Conservation (phyloP, 2,888 invertebrate species). For the Ornithoptera priamus region DNA sequence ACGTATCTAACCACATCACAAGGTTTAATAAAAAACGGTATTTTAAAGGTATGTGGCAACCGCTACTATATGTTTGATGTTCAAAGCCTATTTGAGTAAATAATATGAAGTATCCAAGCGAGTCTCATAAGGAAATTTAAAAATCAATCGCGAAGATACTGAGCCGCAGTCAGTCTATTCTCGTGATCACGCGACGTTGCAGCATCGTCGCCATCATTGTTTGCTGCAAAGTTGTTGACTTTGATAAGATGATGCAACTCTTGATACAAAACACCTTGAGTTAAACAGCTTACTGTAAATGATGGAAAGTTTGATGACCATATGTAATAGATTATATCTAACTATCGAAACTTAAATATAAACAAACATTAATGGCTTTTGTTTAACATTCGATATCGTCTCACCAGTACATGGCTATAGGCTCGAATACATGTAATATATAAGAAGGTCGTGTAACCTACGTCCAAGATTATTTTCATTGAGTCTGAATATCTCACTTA, state of each 20-base stretch:
- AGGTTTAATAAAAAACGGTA: not conserved
- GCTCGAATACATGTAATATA: no score
- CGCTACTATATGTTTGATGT: no score
- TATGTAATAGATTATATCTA: not conserved
- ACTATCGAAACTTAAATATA: not conserved
- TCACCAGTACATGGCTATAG: not conserved
- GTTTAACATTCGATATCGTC: not conserved
- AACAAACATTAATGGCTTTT: no score
- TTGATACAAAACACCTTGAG: conserved; percentile 13
- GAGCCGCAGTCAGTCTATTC: conserved; percentile 5
- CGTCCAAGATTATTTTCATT: no score
- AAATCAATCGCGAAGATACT: conserved; percentile 14
- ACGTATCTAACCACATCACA: conserved; percentile 5
- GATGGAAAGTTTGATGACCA: conserved; percentile 9
- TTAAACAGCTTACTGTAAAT: conserved; percentile 13
- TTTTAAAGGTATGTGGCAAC: not conserved
- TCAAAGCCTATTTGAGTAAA: not conserved
- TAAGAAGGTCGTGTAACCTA: no score
- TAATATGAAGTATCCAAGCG: not conserved
- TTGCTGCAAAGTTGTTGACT: conserved; percentile 12
- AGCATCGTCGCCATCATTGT: conserved; percentile 17
- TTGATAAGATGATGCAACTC: conserved; percentile 23
- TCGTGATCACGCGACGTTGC: conserved; percentile 17
- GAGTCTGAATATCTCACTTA: no score
- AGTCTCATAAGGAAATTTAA: conserved; percentile 17